Evolutionary conservation across 2,888 invertebrate genomes (phyloP).

Genomic region (Papilio protenor): DNA sequence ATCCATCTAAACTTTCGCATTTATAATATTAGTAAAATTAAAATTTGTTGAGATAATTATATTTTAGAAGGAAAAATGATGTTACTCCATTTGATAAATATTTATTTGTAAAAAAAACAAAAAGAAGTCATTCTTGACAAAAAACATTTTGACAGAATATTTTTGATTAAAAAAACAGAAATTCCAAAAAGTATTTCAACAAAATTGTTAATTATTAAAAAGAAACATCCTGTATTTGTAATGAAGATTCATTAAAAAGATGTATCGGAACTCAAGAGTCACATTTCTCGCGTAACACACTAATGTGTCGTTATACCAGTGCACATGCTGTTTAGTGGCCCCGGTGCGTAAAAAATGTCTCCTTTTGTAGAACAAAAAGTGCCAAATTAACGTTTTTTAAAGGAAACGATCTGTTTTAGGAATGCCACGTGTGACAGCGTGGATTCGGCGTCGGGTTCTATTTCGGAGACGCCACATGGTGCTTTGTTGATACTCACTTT

Average conservation of each 20-base stretch:
- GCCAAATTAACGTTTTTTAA: conserved; percentile 83
- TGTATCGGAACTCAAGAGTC: conserved; percentile 74
- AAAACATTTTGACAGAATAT: too few relatives aligned
- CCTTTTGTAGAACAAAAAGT: conserved; percentile 79
- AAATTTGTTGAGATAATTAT: too few relatives aligned
- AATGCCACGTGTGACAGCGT: conserved; percentile 79
- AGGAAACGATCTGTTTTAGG: conserved; percentile 83
- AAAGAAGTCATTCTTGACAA: too few relatives aligned
- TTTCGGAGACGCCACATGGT: conserved; percentile 77
- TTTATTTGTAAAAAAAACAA: too few relatives aligned
- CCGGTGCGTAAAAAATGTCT: conserved; percentile 69
- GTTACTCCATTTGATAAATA: too few relatives aligned
- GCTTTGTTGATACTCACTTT: conserved; percentile 76
- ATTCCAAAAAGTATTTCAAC: too few relatives aligned
- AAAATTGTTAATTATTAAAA: neutral
- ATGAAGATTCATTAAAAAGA: conserved; percentile 52
- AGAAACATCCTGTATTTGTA: conserved; percentile 19
- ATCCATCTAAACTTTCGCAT: too few relatives aligned
- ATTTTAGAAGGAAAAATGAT: too few relatives aligned
- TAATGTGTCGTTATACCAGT: conserved; percentile 73
- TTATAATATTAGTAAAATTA: too few relatives aligned
- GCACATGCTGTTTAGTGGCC: conserved; percentile 75
- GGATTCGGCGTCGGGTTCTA: conserved; percentile 75
- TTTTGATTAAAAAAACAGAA: too few relatives aligned
- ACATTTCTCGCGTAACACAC: conserved; percentile 73